Evolutionary conservation across 2,888 invertebrate genomes (phyloP), one percentile per base, ranked within the genome.

Genomic region (Malthinus flaveolus): DNA sequence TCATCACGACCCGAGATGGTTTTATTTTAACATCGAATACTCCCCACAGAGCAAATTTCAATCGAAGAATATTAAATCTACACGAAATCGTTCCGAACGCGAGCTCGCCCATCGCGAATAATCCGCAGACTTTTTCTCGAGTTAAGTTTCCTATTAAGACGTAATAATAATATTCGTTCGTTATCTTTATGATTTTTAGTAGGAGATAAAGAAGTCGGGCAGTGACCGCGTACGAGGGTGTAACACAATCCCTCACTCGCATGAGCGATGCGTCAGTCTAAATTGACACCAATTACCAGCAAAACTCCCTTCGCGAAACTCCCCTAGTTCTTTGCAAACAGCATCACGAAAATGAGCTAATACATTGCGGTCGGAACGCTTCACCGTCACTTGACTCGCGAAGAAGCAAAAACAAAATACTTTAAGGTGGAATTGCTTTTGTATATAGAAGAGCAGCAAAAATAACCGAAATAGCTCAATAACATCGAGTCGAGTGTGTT

Each of bases 201-300:
- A 54, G 36, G 10, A 10, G 34, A 51, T 46, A 44, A 53, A 58
- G 52, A 53, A 54, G 49, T 47, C 61, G 54, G 57, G 56, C 56
- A 64, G 65, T 65, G 67, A 65, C 66, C 64, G 65, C 63, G 62
- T 42, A 23, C 23, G 66, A 69, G 75, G 75, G 74, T 75, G 78
- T 76, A 78, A 78, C 74, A 73, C 75, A 75, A 78, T 78, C 78
- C 76, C 78, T 70, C 72, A 66, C 71, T 74, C 73, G 71, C 75
- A 76, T 75, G 75, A 77, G 70, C 77, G 81, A 82, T 82, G 83
- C 82, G 83, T 82, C 82, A 82, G 82, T 81, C 82, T 82, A 84
- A 84, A 84, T 83, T 84, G 84, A 83, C 83, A 83, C 83, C 83
- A 84, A 84, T 84, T 84, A 84, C 83, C 83, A 83, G 83, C 79